phyloP scores from a whole-genome alignment of 2,888 invertebrate genomes.

The Cremastobaeus sp. region DNA sequence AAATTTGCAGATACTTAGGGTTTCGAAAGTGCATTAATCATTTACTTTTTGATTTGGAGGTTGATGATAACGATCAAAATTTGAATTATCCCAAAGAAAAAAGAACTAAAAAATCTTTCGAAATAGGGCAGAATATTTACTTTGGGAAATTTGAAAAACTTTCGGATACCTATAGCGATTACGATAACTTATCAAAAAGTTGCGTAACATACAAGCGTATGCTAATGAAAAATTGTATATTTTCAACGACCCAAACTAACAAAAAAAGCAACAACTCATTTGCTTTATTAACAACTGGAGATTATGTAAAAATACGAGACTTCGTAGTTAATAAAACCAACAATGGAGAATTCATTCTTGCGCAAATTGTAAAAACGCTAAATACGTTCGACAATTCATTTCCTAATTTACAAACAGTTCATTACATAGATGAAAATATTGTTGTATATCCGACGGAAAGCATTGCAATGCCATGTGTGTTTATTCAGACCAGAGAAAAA shows the following conservation, averaged over 20 bases:
- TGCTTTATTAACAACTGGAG: not conserved
- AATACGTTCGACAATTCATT: not conserved
- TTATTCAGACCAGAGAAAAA: too few species aligned
- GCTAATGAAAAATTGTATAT: constrained; percentile 1
- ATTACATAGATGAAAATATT: not conserved
- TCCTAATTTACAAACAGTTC: not conserved
- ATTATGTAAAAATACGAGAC: constrained; percentile 2
- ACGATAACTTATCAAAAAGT: not conserved
- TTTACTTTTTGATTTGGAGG: not conserved
- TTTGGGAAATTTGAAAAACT: constrained; percentile 9
- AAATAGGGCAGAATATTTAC: constrained; percentile 12
- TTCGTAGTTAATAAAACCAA: not conserved
- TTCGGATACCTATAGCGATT: not conserved
- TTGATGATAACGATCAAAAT: not conserved
- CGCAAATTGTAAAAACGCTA: not conserved
- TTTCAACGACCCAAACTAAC: constrained; percentile 8
- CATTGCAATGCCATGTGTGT: too few species aligned
- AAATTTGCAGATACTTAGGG: constrained; percentile 6
- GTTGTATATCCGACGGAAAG: not conserved
- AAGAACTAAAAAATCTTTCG: not conserved
- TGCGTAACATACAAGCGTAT: constrained; percentile 3
- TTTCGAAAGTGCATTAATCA: constrained; percentile 6
- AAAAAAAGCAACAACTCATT: constrained; percentile 17
- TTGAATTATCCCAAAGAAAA: not conserved
- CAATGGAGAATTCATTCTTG: not conserved